Conservation (phyloP, 2,888 invertebrate genomes). For the Meteorus colon region DNA sequence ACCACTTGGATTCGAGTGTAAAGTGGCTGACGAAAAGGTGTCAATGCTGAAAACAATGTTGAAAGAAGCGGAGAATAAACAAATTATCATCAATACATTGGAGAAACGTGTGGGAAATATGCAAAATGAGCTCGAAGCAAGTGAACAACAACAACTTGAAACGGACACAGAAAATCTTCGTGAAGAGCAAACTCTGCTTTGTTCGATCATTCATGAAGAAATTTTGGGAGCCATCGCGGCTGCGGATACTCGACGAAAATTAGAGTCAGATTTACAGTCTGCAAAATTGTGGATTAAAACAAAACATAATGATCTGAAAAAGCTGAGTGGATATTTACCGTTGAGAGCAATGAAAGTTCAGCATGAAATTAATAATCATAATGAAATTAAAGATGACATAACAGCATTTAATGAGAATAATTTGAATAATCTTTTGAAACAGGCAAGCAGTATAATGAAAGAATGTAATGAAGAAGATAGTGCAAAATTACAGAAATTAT, state of each 20-base stretch:
- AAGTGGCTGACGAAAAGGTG: constrained; percentile 83
- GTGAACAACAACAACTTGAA: constrained; percentile 87
- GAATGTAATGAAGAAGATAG: constrained; percentile 86
- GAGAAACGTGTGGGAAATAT: constrained; percentile 89
- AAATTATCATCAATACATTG: constrained; percentile 86
- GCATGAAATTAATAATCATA: constrained; percentile 84
- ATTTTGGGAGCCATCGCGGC: constrained; percentile 82
- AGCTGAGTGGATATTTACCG: constrained; percentile 84
- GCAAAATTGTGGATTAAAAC: constrained; percentile 87
- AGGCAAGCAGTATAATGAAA: constrained; percentile 84
- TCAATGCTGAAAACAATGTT: constrained; percentile 83
- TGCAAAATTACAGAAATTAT: constrained; percentile 78
- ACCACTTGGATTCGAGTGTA: constrained; percentile 85
- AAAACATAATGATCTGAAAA: constrained; percentile 84
- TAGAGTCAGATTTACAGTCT: constrained; percentile 86
- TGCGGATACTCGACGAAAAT: constrained; percentile 81
- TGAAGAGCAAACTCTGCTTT: constrained; percentile 84
- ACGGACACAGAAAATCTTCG: constrained; percentile 82
- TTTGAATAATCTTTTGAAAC: constrained; percentile 84
- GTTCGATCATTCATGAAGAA: constrained; percentile 82
- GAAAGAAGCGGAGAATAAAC: constrained; percentile 90
- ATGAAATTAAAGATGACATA: constrained; percentile 84
- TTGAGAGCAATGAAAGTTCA: constrained; percentile 88
- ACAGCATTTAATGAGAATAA: constrained; percentile 85
- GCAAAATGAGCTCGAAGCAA: constrained; percentile 88